Base-by-base conservation (phyloP, 2,888 invertebrate species). In the Vandiemenella viatica region DNA sequence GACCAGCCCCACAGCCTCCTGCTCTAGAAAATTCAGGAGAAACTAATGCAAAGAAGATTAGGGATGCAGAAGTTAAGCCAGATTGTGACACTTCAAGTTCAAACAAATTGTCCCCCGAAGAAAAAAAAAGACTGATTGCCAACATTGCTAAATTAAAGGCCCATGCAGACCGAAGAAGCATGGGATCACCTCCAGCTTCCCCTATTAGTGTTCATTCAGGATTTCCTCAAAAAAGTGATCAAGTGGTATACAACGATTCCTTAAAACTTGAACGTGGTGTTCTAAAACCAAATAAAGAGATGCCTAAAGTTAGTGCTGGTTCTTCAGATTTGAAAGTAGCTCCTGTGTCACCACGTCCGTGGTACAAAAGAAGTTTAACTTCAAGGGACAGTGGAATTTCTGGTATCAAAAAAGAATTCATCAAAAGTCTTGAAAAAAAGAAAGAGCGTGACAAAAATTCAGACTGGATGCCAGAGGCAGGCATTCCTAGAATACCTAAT, bases 341-440 rank as follows among this genome's bases (percentile, higher is more conserved):
- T n/a, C 61, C 66, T 17, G 60, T 67, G 7, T 71, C 74, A 51
- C 77, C 77, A 1, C 67, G 74, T 58, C 79, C 79, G 13, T 80
- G 80, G 80, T 80, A 79, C 60, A 80, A 79, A 61, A 67, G 80
- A 48, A 67, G 68, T 58, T 58, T 65, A 51, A 52, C 57, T 22
- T 53, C 55, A 8, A 59, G 58, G 13, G 56, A 60, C 23, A 59
- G 59, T 54, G 57, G 43, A 57, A 57, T 54, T 54, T 58, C 53
- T 53, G 60, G 53, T 45, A 58, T 55, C 54, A 64, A 57, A 55
- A 55, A 43, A 55, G 53, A 50, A 37, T 50, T 55, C 18, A 53
- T 53, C 49, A 50, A 54, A 46, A 50, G 53, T 37, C 41, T 55
- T 20, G 55, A 55, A 44, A 53, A 55, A 48, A 50, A 53, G 23